Percentiles rank a stretch among this genome's conserved stretches.
Conservation (phyloP, 2,113 vertebrate genomes). For the Lepisosteus oculatus region DNA sequence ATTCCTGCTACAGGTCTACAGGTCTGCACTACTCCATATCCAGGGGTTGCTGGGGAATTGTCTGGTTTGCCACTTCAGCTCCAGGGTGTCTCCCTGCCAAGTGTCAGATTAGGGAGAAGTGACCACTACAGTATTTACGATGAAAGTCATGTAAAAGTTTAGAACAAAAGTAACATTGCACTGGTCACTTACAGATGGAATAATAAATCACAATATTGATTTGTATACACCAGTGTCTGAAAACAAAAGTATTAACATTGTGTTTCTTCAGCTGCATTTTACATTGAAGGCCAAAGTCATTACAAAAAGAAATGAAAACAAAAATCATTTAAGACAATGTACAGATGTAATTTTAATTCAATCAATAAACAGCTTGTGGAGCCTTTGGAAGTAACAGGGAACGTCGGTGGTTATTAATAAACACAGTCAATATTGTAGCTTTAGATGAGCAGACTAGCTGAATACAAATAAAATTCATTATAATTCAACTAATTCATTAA, state of each 20-base stretch:
- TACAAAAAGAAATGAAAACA: not conserved
- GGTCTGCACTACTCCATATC: no score
- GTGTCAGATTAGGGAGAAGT: no score
- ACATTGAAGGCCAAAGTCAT: constrained; percentile 2
- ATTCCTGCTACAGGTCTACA: no score
- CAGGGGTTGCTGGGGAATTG: no score
- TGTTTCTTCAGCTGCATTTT: not conserved
- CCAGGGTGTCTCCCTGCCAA: not conserved
- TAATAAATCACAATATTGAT: not conserved
- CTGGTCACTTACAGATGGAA: not conserved
- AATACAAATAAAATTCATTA: not conserved
- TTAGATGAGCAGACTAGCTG: not conserved
- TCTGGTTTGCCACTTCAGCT: not conserved
- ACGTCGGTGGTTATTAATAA: not conserved
- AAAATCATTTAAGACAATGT: constrained; percentile 4
- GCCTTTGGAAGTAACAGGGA: not conserved
- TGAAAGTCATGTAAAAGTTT: no score
- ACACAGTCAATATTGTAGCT: not conserved
- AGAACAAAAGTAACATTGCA: not conserved
- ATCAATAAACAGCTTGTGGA: constrained; percentile 9
- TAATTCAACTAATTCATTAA: no score
- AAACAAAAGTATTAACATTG: not conserved
- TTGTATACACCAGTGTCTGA: not conserved
- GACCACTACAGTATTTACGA: no score
- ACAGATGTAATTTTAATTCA: constrained; percentile 8